phyloP scores from a whole-genome alignment of 1,140 invertebrate genomes.

The Whitmania pigra region DNA sequence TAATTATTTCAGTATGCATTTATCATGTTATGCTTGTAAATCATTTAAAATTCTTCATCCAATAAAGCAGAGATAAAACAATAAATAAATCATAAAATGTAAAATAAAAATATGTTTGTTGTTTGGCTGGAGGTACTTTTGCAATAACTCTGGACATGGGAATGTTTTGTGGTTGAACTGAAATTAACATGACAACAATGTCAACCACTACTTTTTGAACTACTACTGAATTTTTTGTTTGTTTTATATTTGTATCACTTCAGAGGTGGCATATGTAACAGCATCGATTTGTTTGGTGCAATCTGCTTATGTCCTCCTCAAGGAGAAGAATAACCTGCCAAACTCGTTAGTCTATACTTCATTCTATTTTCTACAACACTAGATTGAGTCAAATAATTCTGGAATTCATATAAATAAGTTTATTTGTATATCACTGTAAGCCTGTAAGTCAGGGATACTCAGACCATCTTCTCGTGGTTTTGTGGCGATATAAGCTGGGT shows the following conservation, averaged over 20 bases:
- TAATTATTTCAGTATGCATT: too few species aligned
- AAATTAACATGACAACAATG: too few species aligned
- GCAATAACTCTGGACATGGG: too few species aligned
- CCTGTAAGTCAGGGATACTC: background rate
- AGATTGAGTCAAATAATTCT: background rate
- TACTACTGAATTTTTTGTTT: too few species aligned
- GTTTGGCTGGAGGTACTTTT: too few species aligned
- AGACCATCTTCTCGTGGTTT: background rate
- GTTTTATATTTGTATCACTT: slow-evolving; percentile 37
- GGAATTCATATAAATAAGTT: slow-evolving; percentile 3
- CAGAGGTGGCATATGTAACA: slow-evolving; percentile 68
- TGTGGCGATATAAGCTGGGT: too few species aligned
- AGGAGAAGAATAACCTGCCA: slow-evolving; percentile 63
- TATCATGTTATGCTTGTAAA: too few species aligned
- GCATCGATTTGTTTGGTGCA: slow-evolving; percentile 61
- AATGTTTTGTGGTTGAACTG: background rate
- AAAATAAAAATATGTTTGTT: too few species aligned
- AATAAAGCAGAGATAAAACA: too few species aligned
- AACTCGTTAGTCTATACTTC: slow-evolving; percentile 46
- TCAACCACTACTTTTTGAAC: too few species aligned
- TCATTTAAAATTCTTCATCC: too few species aligned
- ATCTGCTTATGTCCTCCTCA: slow-evolving; percentile 60
- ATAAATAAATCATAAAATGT: too few species aligned
- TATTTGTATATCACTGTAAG: background rate
- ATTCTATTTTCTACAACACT: slow-evolving; percentile 7